Conservation (phyloP, 2,113 vertebrate species). For the Dicentrarchus labrax region DNA sequence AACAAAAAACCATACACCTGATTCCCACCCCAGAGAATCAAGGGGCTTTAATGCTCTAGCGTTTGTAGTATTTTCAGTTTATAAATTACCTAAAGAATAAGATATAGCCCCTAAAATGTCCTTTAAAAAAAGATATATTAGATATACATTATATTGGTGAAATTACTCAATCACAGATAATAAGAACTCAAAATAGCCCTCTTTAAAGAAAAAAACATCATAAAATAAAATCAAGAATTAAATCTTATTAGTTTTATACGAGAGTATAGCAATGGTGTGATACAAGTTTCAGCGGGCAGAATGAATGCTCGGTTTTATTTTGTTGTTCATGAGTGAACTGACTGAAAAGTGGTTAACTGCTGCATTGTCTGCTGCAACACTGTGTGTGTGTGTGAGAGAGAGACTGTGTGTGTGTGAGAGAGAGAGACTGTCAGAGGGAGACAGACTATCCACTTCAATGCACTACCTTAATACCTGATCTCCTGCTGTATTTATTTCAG, state of each 20-base stretch:
- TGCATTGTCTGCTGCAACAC: constrained; percentile 63
- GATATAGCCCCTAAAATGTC: not conserved
- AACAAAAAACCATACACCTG: constrained; percentile 1
- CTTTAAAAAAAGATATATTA: not conserved
- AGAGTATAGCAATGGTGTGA: constrained; percentile 7
- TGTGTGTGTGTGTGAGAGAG: constrained; percentile 8
- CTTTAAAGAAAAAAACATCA: not conserved
- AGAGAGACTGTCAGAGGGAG: not conserved
- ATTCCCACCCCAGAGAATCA: constrained; percentile 1
- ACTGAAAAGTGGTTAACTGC: constrained; percentile 56
- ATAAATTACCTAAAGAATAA: not conserved
- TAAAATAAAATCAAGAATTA: not conserved
- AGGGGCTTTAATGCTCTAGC: not conserved
- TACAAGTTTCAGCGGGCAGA: constrained; percentile 2
- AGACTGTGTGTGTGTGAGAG: not conserved
- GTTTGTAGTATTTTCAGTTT: not conserved
- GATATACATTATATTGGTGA: too few relatives aligned
- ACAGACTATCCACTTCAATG: constrained; percentile 41
- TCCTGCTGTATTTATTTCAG: constrained; percentile 21
- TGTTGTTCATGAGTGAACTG: constrained; percentile 41
- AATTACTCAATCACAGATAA: not conserved
- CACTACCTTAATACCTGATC: constrained; percentile 25
- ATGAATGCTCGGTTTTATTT: constrained; percentile 40
- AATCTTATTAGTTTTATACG: not conserved
- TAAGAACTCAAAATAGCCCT: not conserved